These are phyloP conservation scores for Gadopsis bispinosus DNA, from an alignment of 2,797 vertebrate genomes.

Conservation along the genomic window DNA sequence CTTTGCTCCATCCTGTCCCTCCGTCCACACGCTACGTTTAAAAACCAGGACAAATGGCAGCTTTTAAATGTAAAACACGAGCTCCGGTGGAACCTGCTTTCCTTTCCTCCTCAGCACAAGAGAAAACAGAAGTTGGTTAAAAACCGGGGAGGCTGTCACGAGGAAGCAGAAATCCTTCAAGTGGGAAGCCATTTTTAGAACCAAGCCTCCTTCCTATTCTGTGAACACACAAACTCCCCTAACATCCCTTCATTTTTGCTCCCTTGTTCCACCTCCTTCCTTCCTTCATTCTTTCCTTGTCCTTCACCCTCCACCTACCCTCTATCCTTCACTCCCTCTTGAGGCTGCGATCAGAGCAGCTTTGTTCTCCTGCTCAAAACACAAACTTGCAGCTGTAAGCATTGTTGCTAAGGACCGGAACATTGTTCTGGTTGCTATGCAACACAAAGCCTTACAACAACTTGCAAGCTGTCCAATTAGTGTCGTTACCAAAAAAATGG, in stretches of 20 bases:
- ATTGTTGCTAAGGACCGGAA: background rate
- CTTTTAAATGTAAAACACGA: background rate
- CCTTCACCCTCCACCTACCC: background rate
- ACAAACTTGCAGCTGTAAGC: background rate
- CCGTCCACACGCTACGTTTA: background rate
- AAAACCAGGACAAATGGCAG: background rate
- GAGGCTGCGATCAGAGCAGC: background rate
- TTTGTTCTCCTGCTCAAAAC: constrained; percentile 18
- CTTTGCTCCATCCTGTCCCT: background rate
- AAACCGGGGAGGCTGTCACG: background rate
- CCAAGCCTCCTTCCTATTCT: background rate
- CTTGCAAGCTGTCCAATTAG: constrained; percentile 11
- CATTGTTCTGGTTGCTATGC: constrained; percentile 11
- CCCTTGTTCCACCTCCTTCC: background rate
- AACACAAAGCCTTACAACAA: constrained; percentile 29
- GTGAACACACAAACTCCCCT: background rate
- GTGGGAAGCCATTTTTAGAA: background rate
- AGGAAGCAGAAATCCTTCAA: background rate
- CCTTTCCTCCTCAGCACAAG: background rate
- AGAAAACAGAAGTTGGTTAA: background rate
- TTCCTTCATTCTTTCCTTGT: background rate
- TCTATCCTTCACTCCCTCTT: background rate
- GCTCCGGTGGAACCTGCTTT: background rate
- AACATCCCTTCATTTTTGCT: too few species aligned
- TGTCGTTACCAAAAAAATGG: background rate